Base-by-base conservation (phyloP, 2,113 vertebrate genomes). In the Sialia sialis region DNA sequence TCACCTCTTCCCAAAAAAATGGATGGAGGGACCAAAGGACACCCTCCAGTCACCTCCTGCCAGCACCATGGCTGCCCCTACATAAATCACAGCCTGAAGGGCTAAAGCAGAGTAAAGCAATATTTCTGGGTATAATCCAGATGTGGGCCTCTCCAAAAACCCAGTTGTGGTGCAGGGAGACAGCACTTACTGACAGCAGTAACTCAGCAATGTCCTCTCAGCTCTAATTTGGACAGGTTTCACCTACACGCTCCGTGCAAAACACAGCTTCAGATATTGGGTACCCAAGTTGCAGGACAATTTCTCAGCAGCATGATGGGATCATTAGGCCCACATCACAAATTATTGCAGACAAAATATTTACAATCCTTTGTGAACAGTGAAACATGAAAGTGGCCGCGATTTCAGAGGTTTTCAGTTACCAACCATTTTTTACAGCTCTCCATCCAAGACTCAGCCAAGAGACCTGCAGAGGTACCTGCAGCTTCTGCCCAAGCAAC, bases 361-460 rank as follows among this genome's bases (percentile, higher is more conserved):
- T 51, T 39, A 38, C 87, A 16, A 5, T 27, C 51, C 60, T 48
- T 25, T 21, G 11, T 41, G 60, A 83, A 21, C 2, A 4, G 32
- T 7, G 44, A 63, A 78, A 72, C 1, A 1, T 1, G 3, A 34
- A 27, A 0, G 0, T 6, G 54, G 66, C 60, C 3, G 11, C 0
- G 0, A 41, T 48, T 55, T 43, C 58, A 36, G 54, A 86, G 30
- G 13, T 52, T 52, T 54, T 56, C 43, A 4, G 38, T 41, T 68
- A 72, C 41, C 41, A 59, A 8, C 1, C 26, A 32, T 21, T 29
- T 68, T 78, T 77, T 16, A 21, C 18, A 54, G 64, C 34, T 75
- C 13, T 60, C 10, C 46, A 13, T 9, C 7, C 10, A 43, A 21
- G 23, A 44, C 48, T 29, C 39, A 38, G 39, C 44, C 66, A 67